phyloP scores from a whole-genome alignment of 2,888 invertebrate species.

The Hyposoter dolosus region DNA sequence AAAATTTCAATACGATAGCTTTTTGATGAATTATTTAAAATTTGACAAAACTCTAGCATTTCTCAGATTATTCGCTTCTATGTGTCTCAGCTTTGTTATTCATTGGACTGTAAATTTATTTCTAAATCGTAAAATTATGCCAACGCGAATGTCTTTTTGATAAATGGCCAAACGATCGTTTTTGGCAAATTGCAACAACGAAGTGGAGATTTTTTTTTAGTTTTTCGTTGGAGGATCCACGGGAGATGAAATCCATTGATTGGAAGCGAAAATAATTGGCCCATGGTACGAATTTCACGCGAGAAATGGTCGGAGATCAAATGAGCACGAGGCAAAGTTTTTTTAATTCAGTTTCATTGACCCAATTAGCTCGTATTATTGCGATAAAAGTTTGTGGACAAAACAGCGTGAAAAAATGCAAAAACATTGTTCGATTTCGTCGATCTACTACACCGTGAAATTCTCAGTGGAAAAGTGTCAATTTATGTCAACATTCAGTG shows the following conservation, averaged over 20 bases:
- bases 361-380: neutral
- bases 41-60: neutral
- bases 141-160: no score
- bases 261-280: neutral
- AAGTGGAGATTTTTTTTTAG: neutral
- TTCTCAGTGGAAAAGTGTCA: slow-evolving; percentile 17
- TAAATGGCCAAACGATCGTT: no score
- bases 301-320: neutral
- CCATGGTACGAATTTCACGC: neutral
- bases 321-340: neutral
- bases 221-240: neutral
- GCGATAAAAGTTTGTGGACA: neutral
- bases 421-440: slow-evolving; percentile 8
- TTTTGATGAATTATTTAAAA: neutral
- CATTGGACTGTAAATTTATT: neutral
- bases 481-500: slow-evolving; percentile 7
- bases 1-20: neutral
- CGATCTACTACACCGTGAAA: neutral
- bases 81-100: neutral
- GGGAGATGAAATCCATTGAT: neutral
- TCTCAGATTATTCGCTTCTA: neutral
- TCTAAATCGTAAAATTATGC: neutral
- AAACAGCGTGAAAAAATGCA: neutral
- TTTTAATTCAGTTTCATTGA: neutral
- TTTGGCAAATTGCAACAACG: no score